Evolutionary conservation across 2,888 invertebrate genomes (phyloP).

Genomic region (Thereva unica): DNA sequence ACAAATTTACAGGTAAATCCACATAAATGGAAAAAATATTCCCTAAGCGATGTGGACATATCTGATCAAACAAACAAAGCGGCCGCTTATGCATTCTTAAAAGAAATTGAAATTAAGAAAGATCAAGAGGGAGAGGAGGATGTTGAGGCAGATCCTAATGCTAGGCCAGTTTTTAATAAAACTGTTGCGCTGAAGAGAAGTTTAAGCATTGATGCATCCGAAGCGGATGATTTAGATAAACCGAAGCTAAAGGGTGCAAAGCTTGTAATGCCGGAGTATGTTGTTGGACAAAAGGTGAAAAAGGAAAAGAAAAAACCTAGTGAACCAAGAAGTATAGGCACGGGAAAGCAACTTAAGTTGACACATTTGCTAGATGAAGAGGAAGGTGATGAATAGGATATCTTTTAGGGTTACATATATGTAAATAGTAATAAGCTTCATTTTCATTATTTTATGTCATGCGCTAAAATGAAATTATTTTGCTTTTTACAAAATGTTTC

Average conservation of each 20-base stretch:
- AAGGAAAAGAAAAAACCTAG: slow-evolving; percentile 58
- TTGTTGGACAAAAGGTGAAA: slow-evolving; percentile 68
- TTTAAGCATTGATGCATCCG: slow-evolving; percentile 48
- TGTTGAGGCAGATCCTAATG: slow-evolving; percentile 45
- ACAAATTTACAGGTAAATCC: slow-evolving; percentile 68
- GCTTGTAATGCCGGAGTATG: slow-evolving; percentile 81
- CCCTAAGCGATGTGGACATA: slow-evolving; percentile 80
- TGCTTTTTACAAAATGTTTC: too few species aligned
- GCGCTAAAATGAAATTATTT: neutral
- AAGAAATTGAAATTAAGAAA: slow-evolving; percentile 66
- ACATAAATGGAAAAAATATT: slow-evolving; percentile 80
- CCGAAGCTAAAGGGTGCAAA: slow-evolving; percentile 69
- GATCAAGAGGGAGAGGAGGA: slow-evolving; percentile 41
- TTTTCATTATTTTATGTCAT: too few species aligned
- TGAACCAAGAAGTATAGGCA: neutral
- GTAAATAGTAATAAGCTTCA: too few species aligned
- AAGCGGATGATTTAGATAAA: slow-evolving; percentile 48
- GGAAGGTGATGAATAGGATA: slow-evolving; percentile 3
- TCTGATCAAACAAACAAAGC: slow-evolving; percentile 77
- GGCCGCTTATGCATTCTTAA: slow-evolving; percentile 77
- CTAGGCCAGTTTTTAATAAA: slow-evolving; percentile 53
- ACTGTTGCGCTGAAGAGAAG: slow-evolving; percentile 50
- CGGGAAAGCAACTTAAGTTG: slow-evolving; percentile 8
- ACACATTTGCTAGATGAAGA: slow-evolving; percentile 21
- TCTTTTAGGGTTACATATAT: neutral